These are phyloP conservation scores for Psettodes erumei DNA, from an alignment of 2,113 vertebrate genomes.

Conservation along the genomic window DNA sequence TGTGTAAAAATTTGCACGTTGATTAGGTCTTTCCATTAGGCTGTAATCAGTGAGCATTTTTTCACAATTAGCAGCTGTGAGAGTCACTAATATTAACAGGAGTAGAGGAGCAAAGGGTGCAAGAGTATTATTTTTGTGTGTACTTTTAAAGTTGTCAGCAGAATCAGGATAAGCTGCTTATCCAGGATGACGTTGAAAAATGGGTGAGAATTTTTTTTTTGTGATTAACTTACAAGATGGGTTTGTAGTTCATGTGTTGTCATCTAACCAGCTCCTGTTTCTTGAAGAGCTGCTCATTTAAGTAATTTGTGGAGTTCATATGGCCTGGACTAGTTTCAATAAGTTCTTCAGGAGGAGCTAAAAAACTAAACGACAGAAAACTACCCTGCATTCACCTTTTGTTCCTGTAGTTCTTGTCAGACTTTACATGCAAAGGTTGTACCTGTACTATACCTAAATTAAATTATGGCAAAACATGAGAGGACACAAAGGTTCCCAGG, in stretches of 20 bases:
- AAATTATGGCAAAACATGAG: slow-evolving; percentile 8
- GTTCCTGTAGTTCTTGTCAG: not conserved
- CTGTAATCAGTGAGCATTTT: slow-evolving; percentile 42
- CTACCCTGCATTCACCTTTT: not conserved
- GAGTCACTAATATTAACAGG: slow-evolving; percentile 31
- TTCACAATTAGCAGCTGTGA: slow-evolving; percentile 32
- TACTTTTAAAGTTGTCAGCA: slow-evolving; percentile 26
- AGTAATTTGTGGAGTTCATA: slow-evolving; percentile 4
- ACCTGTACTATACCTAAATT: slow-evolving; percentile 10
- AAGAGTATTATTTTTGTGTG: slow-evolving; percentile 13
- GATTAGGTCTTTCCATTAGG: slow-evolving; percentile 32
- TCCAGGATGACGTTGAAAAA: slow-evolving; percentile 19
- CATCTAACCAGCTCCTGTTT: slow-evolving; percentile 2
- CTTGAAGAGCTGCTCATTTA: not conserved
- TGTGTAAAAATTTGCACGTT: not conserved
- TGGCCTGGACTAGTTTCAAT: too few relatives aligned
- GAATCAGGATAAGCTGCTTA: slow-evolving; percentile 27
- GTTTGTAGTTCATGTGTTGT: not conserved
- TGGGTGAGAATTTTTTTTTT: not conserved
- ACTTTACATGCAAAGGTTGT: slow-evolving; percentile 1
- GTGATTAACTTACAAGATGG: slow-evolving; percentile 4
- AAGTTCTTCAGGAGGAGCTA: not conserved
- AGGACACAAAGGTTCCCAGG: not conserved
- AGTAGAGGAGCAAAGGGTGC: slow-evolving; percentile 48
- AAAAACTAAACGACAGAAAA: not conserved